phyloP scores from a whole-genome alignment of 2,888 invertebrate genomes.

The Agrochola litura region DNA sequence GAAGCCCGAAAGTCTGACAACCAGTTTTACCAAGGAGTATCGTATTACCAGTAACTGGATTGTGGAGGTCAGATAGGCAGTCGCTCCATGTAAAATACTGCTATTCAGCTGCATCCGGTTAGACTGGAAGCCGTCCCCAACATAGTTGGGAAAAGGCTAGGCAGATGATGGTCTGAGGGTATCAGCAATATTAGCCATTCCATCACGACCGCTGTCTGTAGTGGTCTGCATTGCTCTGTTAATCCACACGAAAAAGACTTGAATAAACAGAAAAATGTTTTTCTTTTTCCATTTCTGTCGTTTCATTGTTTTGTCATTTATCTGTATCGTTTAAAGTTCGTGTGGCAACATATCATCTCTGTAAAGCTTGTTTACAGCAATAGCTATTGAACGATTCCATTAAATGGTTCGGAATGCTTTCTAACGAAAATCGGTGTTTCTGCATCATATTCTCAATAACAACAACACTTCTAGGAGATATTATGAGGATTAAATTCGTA shows the following conservation, averaged over 20 bases:
- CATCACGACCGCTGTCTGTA: background rate
- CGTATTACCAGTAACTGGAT: too few species aligned
- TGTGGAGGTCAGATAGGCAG: too few species aligned
- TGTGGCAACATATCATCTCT: conserved; percentile 15
- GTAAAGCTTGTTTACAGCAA: conserved; percentile 49
- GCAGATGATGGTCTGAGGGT: background rate
- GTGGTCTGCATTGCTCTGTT: background rate
- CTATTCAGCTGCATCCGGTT: too few species aligned
- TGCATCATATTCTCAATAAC: conserved; percentile 23
- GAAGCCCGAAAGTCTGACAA: too few species aligned
- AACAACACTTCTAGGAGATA: conserved; percentile 4
- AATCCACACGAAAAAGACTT: background rate
- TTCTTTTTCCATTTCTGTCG: background rate
- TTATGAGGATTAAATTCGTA: conserved; percentile 22
- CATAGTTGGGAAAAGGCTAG: too few species aligned
- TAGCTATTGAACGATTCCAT: conserved; percentile 11
- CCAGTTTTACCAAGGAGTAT: too few species aligned
- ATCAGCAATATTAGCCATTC: background rate
- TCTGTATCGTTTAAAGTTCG: conserved; percentile 31
- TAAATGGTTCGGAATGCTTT: conserved; percentile 12
- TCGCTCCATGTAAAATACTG: too few species aligned
- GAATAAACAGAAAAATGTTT: background rate
- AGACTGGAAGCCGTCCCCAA: too few species aligned
- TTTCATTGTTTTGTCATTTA: conserved; percentile 18
- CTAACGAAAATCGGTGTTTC: conserved; percentile 19